phyloP scores from a whole-genome alignment of 1,140 invertebrate genomes.

The Agraylea sexmaculata region DNA sequence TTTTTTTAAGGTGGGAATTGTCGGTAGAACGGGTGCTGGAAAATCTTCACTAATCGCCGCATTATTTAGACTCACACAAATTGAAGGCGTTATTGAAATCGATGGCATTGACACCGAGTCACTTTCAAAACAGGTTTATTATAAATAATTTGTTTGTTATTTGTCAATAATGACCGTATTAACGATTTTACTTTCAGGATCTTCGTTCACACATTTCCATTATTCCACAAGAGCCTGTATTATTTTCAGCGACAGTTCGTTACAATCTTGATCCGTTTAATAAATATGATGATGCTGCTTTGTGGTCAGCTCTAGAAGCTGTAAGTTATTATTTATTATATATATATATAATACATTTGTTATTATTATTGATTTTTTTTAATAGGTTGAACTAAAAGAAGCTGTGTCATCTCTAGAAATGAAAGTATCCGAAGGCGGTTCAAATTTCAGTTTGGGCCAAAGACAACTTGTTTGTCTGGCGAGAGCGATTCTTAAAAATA shows the following conservation, averaged over 20 bases:
- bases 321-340: slow-evolving; percentile 18
- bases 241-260: slow-evolving; percentile 69
- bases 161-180: not conserved
- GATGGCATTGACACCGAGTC: slow-evolving; percentile 52
- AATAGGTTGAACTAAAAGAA: slow-evolving; percentile 32
- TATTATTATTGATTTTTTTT: slow-evolving; percentile 26
- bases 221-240: slow-evolving; percentile 73
- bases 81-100: slow-evolving; percentile 50
- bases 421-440: slow-evolving; percentile 35
- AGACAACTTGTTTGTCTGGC: slow-evolving; percentile 54
- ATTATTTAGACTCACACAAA: slow-evolving; percentile 56
- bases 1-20: slow-evolving; percentile 50
- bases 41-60: slow-evolving; percentile 63
- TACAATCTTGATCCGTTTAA: slow-evolving; percentile 79
- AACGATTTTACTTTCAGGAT: slow-evolving; percentile 31
- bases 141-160: not conserved
- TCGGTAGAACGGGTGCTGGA: slow-evolving; percentile 58
- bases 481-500: slow-evolving; percentile 46
- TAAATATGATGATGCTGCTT: slow-evolving; percentile 44
- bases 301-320: slow-evolving; percentile 30
- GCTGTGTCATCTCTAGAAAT: slow-evolving; percentile 22
- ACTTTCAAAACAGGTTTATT: slow-evolving; percentile 28
- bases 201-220: slow-evolving; percentile 57
- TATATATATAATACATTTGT: slow-evolving; percentile 1
- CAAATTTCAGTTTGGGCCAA: slow-evolving; percentile 52